These are phyloP conservation scores for Zoanthus gigantus DNA, from an alignment of 92 coral and sea anemone species.

Conservation along the genomic window DNA sequence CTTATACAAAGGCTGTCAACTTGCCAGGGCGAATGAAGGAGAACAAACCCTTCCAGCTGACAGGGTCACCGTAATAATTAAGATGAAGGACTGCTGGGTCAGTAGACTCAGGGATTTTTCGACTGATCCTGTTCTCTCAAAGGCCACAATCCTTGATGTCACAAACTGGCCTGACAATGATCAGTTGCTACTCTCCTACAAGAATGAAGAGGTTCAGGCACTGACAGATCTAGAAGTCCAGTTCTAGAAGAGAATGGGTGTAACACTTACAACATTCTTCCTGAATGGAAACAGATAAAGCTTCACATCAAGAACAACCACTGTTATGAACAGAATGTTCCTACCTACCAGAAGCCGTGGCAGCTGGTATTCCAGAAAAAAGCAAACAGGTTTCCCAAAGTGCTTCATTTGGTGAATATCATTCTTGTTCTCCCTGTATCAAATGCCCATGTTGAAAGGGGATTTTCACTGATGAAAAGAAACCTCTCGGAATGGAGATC, in stretches of 20 bases:
- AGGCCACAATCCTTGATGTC: conserved; percentile 13
- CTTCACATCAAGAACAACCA: conserved; percentile 26
- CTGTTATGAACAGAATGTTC: conserved; percentile 8
- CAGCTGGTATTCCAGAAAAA: conserved; percentile 40
- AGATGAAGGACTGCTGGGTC: conserved; percentile 9
- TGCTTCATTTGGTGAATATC: conserved; percentile 34
- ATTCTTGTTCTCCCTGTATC: conserved; percentile 27
- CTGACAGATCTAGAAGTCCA: conserved; percentile 67
- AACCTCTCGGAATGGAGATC: conserved; percentile 17
- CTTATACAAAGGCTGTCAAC: conserved; percentile 11
- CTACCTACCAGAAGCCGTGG: conserved; percentile 32
- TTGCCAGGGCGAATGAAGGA: conserved; percentile 7
- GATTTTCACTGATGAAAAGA: conserved; percentile 20
- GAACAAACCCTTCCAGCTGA: conserved; percentile 17
- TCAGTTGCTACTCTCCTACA: conserved; percentile 28
- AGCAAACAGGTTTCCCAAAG: conserved; percentile 20
- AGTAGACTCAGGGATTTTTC: conserved; percentile 17
- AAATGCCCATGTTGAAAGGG: conserved; percentile 13
- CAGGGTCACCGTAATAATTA: conserved; percentile 4
- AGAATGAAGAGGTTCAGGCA: conserved; percentile 38
- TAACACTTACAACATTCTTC: conserved; percentile 59
- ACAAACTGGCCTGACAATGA: conserved; percentile 30
- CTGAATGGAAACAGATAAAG: conserved; percentile 52
- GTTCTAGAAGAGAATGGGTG: conserved; percentile 68
- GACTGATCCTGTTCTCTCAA: conserved; percentile 35